phyloP scores from a whole-genome alignment of 2,113 vertebrate species.

The Regulus satrapa region DNA sequence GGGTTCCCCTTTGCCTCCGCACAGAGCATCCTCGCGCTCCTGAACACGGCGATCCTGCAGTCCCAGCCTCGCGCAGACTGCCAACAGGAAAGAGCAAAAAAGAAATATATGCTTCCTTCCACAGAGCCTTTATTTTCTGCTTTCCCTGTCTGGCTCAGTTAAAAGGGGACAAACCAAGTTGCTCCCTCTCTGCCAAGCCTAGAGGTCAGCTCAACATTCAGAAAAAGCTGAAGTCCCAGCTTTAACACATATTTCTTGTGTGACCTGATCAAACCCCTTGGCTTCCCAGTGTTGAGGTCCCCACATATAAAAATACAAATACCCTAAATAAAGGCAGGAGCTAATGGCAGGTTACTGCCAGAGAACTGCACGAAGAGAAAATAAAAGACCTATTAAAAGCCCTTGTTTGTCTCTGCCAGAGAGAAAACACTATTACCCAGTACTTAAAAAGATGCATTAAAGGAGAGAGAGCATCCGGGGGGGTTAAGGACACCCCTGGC shows the following conservation, averaged over 20 bases:
- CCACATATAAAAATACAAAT: background rate
- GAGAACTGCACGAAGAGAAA: background rate
- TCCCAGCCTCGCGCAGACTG: fast-evolving
- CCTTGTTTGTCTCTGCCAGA: background rate
- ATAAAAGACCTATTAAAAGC: constrained; percentile 22
- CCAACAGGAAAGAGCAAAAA: background rate
- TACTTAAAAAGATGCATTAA: background rate
- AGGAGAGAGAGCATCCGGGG: background rate
- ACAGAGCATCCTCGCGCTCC: fast-evolving
- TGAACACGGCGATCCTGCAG: fast-evolving
- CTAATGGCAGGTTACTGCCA: background rate
- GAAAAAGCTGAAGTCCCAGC: background rate
- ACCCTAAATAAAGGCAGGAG: background rate
- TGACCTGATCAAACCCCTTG: background rate
- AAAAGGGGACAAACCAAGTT: background rate
- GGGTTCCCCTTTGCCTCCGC: background rate
- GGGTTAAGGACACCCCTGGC: background rate
- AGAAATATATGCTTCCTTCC: background rate
- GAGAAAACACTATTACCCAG: background rate
- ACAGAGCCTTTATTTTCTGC: background rate
- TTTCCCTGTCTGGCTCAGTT: background rate
- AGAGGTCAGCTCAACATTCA: background rate
- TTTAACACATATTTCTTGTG: background rate
- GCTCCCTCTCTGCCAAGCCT: background rate
- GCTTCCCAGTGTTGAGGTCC: background rate